Evolutionary conservation across 2,113 vertebrate genomes (phyloP).

Genomic region (Larimichthys crocea): DNA sequence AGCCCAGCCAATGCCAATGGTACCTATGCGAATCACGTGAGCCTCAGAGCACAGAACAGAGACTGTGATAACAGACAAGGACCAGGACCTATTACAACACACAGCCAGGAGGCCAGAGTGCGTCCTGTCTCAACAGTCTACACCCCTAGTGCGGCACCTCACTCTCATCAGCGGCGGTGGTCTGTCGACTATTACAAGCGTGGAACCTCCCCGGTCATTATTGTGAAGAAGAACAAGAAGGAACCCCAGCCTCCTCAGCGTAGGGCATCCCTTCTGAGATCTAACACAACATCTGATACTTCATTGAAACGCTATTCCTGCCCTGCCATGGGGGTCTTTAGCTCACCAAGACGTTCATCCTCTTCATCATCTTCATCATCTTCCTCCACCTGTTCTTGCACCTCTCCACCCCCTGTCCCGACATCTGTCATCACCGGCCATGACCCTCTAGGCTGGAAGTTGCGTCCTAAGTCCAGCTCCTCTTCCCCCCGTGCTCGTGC

Average conservation of each 20-base stretch:
- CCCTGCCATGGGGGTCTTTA: constrained; percentile 87
- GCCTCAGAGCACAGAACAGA: not conserved
- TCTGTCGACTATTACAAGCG: constrained; percentile 78
- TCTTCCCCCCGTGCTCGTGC: not conserved
- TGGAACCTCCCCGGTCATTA: constrained; percentile 85
- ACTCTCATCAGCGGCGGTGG: constrained; percentile 81
- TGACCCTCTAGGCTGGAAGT: constrained; percentile 83
- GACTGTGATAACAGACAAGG: not conserved
- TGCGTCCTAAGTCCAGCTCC: constrained; percentile 84
- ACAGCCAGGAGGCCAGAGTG: not conserved
- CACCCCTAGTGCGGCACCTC: constrained; percentile 66
- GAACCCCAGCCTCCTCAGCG: constrained; percentile 89
- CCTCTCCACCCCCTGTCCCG: constrained; percentile 87
- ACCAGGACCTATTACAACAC: too few relatives aligned
- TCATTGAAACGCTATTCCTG: constrained; percentile 88
- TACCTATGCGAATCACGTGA: not conserved
- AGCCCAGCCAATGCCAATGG: not conserved
- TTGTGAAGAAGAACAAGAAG: constrained; percentile 90
- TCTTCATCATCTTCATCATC: constrained; percentile 82
- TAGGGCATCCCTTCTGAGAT: constrained; percentile 84
- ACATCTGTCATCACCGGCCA: constrained; percentile 84
- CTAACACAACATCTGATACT: constrained; percentile 75
- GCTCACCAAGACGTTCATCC: constrained; percentile 84
- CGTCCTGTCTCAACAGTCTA: constrained; percentile 84
- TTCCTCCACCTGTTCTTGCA: constrained; percentile 84